Evolutionary conservation across 2,888 invertebrate species (phyloP).

Genomic region (Onchidella celtica): DNA sequence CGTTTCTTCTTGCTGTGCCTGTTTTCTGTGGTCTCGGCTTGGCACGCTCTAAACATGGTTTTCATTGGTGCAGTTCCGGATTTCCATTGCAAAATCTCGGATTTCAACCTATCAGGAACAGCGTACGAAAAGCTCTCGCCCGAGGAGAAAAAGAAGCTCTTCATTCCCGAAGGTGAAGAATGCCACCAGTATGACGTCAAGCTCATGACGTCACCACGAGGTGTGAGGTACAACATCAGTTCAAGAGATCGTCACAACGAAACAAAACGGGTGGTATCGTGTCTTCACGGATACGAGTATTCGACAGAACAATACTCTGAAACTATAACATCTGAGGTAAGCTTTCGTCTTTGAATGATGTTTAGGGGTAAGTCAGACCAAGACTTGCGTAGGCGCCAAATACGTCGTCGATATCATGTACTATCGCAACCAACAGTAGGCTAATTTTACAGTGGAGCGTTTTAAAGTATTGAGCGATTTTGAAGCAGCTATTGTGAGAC

Average conservation of each 20-base stretch:
- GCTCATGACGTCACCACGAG: background rate
- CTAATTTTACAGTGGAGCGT: too few species aligned
- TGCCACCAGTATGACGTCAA: constrained; percentile 41
- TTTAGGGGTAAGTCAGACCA: too few species aligned
- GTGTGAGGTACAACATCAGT: background rate
- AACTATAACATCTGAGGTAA: constrained; percentile 50
- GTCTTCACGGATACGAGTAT: constrained; percentile 43
- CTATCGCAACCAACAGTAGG: too few species aligned
- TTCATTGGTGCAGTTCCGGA: constrained; percentile 94
- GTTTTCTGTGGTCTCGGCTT: constrained; percentile 93
- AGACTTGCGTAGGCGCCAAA: too few species aligned
- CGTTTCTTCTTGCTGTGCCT: constrained; percentile 93
- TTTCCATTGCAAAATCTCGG: constrained; percentile 86
- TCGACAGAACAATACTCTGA: constrained; percentile 37
- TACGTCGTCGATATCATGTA: too few species aligned
- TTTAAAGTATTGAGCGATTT: too few species aligned
- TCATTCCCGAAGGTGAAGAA: constrained; percentile 28
- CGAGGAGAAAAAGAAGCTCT: constrained; percentile 24
- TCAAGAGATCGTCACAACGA: background rate
- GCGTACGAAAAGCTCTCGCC: constrained; percentile 26
- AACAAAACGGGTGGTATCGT: background rate
- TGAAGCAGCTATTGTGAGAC: too few species aligned
- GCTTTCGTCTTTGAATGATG: too few species aligned
- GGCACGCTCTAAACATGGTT: constrained; percentile 94
- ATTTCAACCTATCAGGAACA: constrained; percentile 42